These are phyloP conservation scores for Chaitophorus viminalis DNA, from an alignment of 2,888 invertebrate species.

Conservation along the genomic window DNA sequence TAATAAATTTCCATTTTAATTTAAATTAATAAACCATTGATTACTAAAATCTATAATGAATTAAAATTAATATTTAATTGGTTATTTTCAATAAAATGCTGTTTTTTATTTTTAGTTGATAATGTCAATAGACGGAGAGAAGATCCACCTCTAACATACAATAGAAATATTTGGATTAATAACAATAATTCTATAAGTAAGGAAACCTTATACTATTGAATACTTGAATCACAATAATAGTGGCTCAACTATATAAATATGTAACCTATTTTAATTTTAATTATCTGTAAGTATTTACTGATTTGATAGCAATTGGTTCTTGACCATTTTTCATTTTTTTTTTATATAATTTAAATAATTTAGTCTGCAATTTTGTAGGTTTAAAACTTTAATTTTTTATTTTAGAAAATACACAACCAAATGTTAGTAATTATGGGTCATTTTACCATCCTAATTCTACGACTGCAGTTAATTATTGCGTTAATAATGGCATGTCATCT, in stretches of 20 bases:
- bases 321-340: background rate
- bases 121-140: slow-evolving; percentile 43
- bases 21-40: no score
- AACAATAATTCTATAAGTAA: slow-evolving; percentile 41
- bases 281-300: background rate
- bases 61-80: no score
- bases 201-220: background rate
- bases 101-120: slow-evolving; percentile 35
- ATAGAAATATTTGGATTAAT: slow-evolving; percentile 51
- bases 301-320: no score
- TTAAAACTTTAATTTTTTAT: background rate
- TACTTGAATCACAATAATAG: background rate
- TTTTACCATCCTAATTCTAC: slow-evolving; percentile 42
- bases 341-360: background rate
- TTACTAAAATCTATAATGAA: no score
- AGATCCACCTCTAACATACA: slow-evolving; percentile 1
- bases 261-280: background rate
- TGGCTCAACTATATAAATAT: background rate
- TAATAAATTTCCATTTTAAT: no score
- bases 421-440: slow-evolving; percentile 49
- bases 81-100: background rate
- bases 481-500: slow-evolving; percentile 34
- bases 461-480: slow-evolving; percentile 47
- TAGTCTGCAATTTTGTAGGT: background rate
- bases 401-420: slow-evolving; percentile 53